Base-by-base conservation (phyloP, 2,113 vertebrate species). In the Neogobius melanostomus region DNA sequence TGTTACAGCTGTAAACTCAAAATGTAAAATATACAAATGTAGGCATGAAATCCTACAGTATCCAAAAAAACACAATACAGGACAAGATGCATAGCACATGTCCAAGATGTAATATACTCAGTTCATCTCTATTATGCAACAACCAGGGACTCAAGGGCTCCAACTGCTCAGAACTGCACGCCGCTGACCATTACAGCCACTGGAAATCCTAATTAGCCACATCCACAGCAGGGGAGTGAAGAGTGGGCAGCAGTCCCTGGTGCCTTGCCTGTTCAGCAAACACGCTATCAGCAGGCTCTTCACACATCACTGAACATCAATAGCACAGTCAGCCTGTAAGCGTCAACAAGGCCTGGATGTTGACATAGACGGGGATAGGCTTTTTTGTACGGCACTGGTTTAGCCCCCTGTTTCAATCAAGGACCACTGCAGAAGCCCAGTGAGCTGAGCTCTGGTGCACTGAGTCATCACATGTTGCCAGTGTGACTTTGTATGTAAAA, bases 291-390 rank as follows among this genome's bases (percentile, higher is more conserved):
- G 92, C 85, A 79, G 85, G 89, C 88, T 88, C 85, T 91, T 90
- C 86, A 91, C 91, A 92, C 89, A 90, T 88, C 88, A 81, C 80
- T 92, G 90, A 88, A 90, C 90, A 92, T 88, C 91, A 92, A 91
- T 86, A 90, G 91, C 85, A 78, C 85, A 74, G 84, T 91, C 90
- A 89, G 89, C 89, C 91, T 81, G 83, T 86, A 68, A 88, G 90
- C 90, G 87, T 81, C 88, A 86, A 82, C 86, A 87, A 79, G 75
- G 77, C 76, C 67, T 87, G 86, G 79, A 84, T 90, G 87, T 90
- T 89, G 90, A 92, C 90, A 91, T 82, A 91, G 87, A 87, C 82
- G 54, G 78, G 80, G 88, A 87, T 77, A 82, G 85, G 87, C 83
- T 79, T 52, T 43, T 71, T 83, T 68, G n/a, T 69, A 68, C 62